These are phyloP conservation scores for Ethmia dodecea DNA, from an alignment of 2,888 invertebrate species.

Conservation along the genomic window DNA sequence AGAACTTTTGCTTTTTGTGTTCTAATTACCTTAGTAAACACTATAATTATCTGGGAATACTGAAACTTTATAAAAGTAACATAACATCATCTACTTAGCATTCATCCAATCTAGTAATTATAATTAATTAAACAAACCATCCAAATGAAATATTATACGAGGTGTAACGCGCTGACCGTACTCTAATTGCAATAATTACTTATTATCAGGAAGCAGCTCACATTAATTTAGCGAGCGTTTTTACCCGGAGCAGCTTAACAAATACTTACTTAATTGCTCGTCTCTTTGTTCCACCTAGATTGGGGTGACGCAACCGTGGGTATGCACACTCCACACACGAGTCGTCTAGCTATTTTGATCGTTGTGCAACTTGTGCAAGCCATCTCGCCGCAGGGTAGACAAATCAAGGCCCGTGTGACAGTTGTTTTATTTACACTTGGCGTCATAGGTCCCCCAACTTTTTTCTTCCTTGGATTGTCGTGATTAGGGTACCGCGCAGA, in stretches of 20 bases:
- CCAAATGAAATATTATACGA: constrained; percentile 31
- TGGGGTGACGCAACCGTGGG: constrained; percentile 58
- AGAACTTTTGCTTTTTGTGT: too few species aligned
- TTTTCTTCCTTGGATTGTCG: too few species aligned
- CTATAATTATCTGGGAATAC: background rate
- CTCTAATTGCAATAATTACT: constrained; percentile 69
- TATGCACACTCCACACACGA: constrained; percentile 18
- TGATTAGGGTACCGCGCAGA: too few species aligned
- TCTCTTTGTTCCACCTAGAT: constrained; percentile 63
- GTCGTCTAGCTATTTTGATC: constrained; percentile 50
- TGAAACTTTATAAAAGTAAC: constrained; percentile 6
- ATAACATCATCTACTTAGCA: constrained; percentile 24
- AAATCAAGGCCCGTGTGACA: too few species aligned
- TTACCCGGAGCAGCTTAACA: constrained; percentile 60
- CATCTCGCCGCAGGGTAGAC: constrained; percentile 23
- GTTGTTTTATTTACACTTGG: too few species aligned
- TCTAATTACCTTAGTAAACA: too few species aligned
- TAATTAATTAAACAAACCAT: constrained; percentile 37
- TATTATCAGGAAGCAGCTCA: constrained; percentile 68
- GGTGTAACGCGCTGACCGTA: constrained; percentile 50
- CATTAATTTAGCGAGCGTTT: constrained; percentile 64
- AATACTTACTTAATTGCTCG: constrained; percentile 69
- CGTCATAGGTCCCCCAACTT: too few species aligned
- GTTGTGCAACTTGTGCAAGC: constrained; percentile 59
- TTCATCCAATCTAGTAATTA: constrained; percentile 24